Evolutionary conservation across 2,888 invertebrate species (phyloP).

Genomic region (Gryllus longicercus): DNA sequence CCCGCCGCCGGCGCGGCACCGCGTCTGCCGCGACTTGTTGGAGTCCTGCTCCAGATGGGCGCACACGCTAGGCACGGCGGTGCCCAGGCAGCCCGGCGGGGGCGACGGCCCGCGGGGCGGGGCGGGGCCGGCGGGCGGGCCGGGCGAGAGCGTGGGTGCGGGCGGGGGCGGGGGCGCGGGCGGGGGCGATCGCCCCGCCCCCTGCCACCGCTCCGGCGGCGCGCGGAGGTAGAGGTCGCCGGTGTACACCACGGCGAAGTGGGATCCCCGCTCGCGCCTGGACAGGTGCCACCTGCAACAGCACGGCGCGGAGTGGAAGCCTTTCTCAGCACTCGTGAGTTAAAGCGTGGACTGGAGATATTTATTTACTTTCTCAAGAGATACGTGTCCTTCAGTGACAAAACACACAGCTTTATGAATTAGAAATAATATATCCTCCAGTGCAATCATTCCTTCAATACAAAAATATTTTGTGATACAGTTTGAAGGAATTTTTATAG

Average conservation of each 20-base stretch:
- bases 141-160: neutral
- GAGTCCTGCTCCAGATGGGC: conserved; percentile 29
- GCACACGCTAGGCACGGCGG: conserved; percentile 28
- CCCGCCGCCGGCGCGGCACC: conserved; percentile 7
- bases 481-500: no score
- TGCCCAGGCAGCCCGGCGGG: neutral
- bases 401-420: no score
- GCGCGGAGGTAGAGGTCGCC: neutral
- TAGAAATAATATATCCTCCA: no score
- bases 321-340: no score
- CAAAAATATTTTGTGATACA: no score
- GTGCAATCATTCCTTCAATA: no score
- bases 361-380: no score
- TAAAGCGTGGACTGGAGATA: no score
- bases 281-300: neutral
- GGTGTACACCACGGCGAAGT: neutral
- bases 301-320: no score
- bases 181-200: no score
- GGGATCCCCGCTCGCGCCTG: neutral
- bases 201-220: neutral
- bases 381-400: no score
- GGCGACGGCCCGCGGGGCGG: neutral
- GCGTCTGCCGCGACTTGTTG: conserved; percentile 32
- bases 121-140: neutral
- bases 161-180: neutral